A percentile compares a stretch with the other conserved stretches of the same genome.
Evolutionary conservation across 2,113 vertebrate species (phyloP).

Genomic region (Rallus limicola): DNA sequence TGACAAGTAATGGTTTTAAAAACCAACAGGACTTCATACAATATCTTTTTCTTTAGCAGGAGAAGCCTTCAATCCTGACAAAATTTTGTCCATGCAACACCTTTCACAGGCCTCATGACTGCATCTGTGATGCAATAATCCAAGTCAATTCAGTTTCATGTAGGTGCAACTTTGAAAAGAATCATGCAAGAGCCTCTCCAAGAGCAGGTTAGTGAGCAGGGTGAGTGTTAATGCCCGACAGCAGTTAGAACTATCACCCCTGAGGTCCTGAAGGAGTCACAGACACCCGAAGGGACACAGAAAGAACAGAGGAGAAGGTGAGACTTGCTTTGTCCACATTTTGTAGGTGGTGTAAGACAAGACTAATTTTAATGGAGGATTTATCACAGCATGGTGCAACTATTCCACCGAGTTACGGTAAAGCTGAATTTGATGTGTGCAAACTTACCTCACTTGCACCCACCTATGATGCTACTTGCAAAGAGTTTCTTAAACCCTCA

Average conservation of each 20-base stretch:
- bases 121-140: background rate
- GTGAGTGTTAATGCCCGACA: background rate
- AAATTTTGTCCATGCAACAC: background rate
- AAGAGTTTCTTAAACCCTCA: background rate
- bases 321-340: background rate
- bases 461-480: background rate
- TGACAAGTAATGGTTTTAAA: background rate
- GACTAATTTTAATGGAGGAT: background rate
- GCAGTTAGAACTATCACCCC: background rate
- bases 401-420: background rate
- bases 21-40: background rate
- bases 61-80: background rate
- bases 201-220: background rate
- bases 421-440: background rate
- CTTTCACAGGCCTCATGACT: accelerated
- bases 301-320: background rate
- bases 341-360: background rate
- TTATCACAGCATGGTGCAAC: background rate
- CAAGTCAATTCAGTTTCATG: background rate
- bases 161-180: background rate
- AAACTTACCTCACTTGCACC: background rate
- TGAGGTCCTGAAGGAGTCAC: background rate
- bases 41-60: background rate
- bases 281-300: background rate
- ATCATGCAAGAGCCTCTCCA: background rate